A percentile compares a stretch with the other conserved stretches of the same genome.
These are phyloP conservation scores for Cichlasoma orientale DNA, from an alignment of 2,797 vertebrate genomes.

Conservation along the genomic window DNA sequence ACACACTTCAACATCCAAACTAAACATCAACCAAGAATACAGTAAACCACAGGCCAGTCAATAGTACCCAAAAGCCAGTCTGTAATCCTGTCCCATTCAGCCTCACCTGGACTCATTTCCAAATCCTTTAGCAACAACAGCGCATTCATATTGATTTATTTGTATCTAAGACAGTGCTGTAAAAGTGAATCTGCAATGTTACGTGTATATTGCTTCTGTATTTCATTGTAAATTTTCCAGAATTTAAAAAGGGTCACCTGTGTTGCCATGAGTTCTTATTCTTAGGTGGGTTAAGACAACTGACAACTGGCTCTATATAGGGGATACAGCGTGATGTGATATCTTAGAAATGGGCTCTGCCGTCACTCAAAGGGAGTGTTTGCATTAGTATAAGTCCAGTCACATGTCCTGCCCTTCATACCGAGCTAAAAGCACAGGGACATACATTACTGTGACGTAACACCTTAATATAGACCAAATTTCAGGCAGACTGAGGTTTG, in stretches of 20 bases:
- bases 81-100: neutral
- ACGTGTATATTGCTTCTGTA: neutral
- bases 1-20: too few relatives aligned
- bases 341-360: neutral
- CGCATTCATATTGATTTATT: neutral
- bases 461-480: neutral
- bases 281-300: neutral
- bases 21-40: too few relatives aligned
- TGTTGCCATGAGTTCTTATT: neutral
- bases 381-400: neutral
- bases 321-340: rapidly evolving
- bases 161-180: neutral
- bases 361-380: neutral
- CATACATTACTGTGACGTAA: neutral
- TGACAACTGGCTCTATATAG: neutral
- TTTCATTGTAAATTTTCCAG: neutral
- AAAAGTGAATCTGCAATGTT: neutral
- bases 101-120: neutral
- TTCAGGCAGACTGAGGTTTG: neutral
- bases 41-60: neutral
- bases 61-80: too few relatives aligned
- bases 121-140: neutral
- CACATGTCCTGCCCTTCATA: neutral
- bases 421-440: neutral
- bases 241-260: neutral